Base-by-base conservation (phyloP, 2,797 vertebrate genomes). In the Falco cherrug region DNA sequence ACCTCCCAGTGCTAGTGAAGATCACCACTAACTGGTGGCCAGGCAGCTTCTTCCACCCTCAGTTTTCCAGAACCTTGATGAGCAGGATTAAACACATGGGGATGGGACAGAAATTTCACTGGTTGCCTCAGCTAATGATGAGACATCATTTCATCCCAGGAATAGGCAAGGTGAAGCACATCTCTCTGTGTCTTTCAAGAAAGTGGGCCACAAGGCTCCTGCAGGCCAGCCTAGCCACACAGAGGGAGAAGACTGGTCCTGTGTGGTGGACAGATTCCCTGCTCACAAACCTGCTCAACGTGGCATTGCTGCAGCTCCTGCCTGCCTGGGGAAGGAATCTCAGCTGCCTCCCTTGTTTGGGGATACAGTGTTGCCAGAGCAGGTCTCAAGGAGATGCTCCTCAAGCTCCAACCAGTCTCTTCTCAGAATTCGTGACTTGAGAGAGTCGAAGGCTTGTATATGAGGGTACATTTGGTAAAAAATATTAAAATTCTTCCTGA, bases 171-270 rank as follows among this genome's bases (percentile, higher is more conserved):
- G 35, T 3, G 4, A 84, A 87, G 8, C 0, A 1, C 5, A 20
- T 70, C 5, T 67, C 24, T 82, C 39, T 1, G 1, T 1, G 10
- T 65, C n/a, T 33, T 89, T 29, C 17, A 24, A 48, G 43, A 48
- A 19, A 68, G 20, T 2, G 1, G 19, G 12, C 29, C 51, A 65
- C 0, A 0, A 74, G 5, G 28, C 21, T 92, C 35, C 48, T 21
- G 3, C 48, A 43, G 59, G 60, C 21, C 16, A 74, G 31, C 47
- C 41, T 33, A 64, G 76, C 4, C 16, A 18, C 35, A 21, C 1
- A 71, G 45, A 15, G 21, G 29, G 41, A 75, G 17, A 75, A 70
- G 17, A 35, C 19, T 22, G 18, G 20, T 73, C 28, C 35, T 56
- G 35, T 39, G 45, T 20, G 2, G 22, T 61, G 18, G 22, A 13